These are phyloP conservation scores for Zosterops hypoxanthus DNA, from an alignment of 2,113 vertebrate genomes.

Conservation along the genomic window DNA sequence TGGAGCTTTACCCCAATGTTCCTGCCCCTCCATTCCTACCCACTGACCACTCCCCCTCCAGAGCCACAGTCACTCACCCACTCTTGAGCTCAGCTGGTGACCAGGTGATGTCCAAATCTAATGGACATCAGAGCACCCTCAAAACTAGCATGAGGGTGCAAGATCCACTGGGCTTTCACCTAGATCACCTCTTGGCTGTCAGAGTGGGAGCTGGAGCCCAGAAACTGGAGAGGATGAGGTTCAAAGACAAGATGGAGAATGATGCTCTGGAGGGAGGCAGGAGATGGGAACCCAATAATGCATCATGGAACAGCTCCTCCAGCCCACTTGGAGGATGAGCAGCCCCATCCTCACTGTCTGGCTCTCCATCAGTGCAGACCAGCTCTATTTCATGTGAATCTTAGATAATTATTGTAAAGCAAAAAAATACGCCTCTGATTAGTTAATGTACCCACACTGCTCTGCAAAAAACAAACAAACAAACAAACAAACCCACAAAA, in stretches of 20 bases:
- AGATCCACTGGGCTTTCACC: neutral
- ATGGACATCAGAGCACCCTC: neutral
- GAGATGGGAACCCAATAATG: neutral
- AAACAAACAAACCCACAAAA: neutral
- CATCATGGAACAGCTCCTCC: neutral
- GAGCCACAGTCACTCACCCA: neutral
- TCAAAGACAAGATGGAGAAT: neutral
- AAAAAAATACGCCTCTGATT: neutral
- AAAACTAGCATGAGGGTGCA: neutral
- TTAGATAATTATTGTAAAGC: neutral
- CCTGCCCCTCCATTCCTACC: neutral
- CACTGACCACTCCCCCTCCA: accelerated
- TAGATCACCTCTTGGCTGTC: neutral
- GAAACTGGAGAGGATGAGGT: neutral
- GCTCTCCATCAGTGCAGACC: neutral
- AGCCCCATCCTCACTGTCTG: neutral
- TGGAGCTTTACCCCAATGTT: neutral
- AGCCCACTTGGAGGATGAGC: accelerated
- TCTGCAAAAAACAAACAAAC: neutral
- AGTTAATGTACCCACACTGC: constrained; percentile 23
- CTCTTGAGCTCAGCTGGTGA: neutral
- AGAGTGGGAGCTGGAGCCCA: neutral
- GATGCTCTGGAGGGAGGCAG: neutral
- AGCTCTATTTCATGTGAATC: neutral
- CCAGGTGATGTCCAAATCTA: neutral